Conservation (phyloP, 2,797 vertebrate genomes). For the Benthosema pterotum region DNA sequence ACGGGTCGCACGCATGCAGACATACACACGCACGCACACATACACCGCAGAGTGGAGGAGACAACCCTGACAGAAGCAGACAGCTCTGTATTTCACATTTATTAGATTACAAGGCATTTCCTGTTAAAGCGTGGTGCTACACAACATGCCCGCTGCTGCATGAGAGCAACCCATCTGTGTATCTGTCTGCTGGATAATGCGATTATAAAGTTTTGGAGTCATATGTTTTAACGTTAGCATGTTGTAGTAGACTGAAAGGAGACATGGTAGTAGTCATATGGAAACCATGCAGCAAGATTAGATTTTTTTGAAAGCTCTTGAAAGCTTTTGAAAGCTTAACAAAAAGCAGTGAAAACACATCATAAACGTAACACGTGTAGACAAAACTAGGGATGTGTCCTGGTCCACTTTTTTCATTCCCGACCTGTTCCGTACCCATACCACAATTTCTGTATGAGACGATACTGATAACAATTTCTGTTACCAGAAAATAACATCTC, state of each 20-base stretch:
- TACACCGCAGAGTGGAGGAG: conserved; percentile 2
- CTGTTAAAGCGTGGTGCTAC: conserved; percentile 34
- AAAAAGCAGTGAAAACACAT: conserved; percentile 6
- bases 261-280: neutral
- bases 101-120: conserved; percentile 60
- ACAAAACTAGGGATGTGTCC: neutral
- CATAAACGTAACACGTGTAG: neutral
- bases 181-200: conserved; percentile 28
- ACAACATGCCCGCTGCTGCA: conserved; percentile 25
- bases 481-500: too few species aligned
- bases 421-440: too few species aligned
- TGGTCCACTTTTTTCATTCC: too few species aligned
- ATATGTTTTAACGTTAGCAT: conserved; percentile 1
- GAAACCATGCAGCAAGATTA: too few species aligned
- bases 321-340: too few species aligned
- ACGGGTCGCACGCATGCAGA: conserved; percentile 4
- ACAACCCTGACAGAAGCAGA: conserved; percentile 27
- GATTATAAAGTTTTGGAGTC: conserved; percentile 21
- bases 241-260: conserved; percentile 20
- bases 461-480: too few species aligned
- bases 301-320: too few species aligned
- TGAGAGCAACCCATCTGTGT: conserved; percentile 37
- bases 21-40: conserved; percentile 3
- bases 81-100: conserved; percentile 48
- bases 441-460: too few species aligned